Evolutionary conservation across 1,140 invertebrate species (phyloP).

Genomic region (Pogonus chalceus): DNA sequence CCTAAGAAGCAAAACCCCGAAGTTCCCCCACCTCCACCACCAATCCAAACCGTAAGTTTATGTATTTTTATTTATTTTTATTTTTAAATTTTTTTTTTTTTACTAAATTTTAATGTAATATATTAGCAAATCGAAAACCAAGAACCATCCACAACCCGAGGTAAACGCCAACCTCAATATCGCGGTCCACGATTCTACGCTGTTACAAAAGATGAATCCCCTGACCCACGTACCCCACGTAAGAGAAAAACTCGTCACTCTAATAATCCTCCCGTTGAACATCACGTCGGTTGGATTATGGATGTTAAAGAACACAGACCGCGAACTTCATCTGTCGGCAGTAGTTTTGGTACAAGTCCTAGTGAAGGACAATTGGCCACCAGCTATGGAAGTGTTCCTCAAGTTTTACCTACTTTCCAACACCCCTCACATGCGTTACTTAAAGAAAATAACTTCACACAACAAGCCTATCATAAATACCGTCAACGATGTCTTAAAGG

Average conservation of each 20-base stretch:
- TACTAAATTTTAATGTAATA: too few species aligned
- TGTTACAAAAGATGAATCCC: conserved; percentile 72
- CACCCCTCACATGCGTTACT: conserved; percentile 92
- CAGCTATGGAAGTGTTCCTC: conserved; percentile 60
- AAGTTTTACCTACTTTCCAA: conserved; percentile 83
- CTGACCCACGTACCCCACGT: conserved; percentile 55
- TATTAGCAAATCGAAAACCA: background rate
- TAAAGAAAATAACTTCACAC: conserved; percentile 96
- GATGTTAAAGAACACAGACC: conserved; percentile 74
- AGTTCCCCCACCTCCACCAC: conserved; percentile 70
- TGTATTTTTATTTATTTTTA: background rate
- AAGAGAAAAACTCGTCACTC: conserved; percentile 89
- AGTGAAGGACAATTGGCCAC: conserved; percentile 52
- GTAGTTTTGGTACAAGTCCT: conserved; percentile 61
- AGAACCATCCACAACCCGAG: background rate
- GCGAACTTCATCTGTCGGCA: conserved; percentile 60
- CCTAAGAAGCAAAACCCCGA: conserved; percentile 54
- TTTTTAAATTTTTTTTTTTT: too few species aligned
- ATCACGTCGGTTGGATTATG: conserved; percentile 96
- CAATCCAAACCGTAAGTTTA: conserved; percentile 25
- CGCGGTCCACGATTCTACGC: conserved; percentile 77
- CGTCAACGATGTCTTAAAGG: conserved; percentile 87
- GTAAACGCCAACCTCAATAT: conserved; percentile 7
- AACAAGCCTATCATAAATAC: conserved; percentile 93
- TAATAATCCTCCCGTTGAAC: conserved; percentile 84